Conservation (phyloP, 2,888 invertebrate genomes). For the Netelia virgata region DNA sequence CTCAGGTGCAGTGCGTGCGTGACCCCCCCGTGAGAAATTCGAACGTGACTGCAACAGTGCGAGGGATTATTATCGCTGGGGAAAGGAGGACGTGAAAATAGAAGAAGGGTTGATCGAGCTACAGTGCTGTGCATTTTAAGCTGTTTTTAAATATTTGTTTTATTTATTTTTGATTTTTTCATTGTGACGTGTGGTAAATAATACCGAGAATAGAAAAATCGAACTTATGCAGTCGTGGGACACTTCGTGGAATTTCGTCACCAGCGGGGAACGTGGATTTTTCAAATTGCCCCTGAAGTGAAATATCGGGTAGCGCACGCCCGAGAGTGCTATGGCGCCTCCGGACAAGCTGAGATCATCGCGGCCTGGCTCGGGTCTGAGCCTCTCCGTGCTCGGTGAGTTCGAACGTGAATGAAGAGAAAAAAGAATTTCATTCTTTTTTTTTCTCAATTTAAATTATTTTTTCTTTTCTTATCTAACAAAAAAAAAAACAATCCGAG, state of each 20-base stretch:
- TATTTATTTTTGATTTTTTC: neutral
- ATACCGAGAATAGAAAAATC: constrained; percentile 1
- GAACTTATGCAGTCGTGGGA: constrained; percentile 35
- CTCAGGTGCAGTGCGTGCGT: constrained; percentile 64
- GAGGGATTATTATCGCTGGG: constrained; percentile 48
- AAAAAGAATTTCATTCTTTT: neutral
- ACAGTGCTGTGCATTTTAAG: constrained; percentile 41
- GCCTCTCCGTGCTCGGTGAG: constrained; percentile 85
- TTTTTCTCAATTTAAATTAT: neutral
- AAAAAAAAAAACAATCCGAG: neutral
- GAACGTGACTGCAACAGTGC: constrained; percentile 66
- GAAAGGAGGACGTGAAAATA: constrained; percentile 9
- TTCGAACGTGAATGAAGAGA: constrained; percentile 61
- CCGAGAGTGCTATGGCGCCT: constrained; percentile 78
- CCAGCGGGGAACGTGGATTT: constrained; percentile 56
- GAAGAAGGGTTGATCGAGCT: constrained; percentile 40
- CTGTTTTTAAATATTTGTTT: neutral
- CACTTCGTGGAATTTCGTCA: constrained; percentile 5
- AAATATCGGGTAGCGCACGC: constrained; percentile 32
- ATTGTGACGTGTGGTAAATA: neutral
- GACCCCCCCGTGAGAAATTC: constrained; percentile 57
- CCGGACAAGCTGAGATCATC: constrained; percentile 81
- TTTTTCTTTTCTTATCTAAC: neutral
- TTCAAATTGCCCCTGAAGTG: constrained; percentile 35
- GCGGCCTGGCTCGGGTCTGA: constrained; percentile 84